A percentile compares a stretch with the other conserved stretches of the same genome.
These are phyloP conservation scores for Danio jaintianensis DNA, from an alignment of 2,797 vertebrate species.

Conservation along the genomic window DNA sequence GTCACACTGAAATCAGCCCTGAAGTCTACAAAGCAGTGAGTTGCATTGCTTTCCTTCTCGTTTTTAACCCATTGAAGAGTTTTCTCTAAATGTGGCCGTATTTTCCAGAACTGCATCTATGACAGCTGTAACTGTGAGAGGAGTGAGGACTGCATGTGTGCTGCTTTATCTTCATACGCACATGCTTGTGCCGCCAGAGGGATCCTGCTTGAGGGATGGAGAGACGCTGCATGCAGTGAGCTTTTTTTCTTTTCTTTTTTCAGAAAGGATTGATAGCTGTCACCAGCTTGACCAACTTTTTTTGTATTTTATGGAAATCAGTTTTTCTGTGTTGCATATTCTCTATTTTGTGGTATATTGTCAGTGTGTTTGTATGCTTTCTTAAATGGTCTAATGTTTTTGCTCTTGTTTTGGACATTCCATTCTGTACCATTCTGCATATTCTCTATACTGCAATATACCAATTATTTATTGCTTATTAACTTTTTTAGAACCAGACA, in stretches of 20 bases:
- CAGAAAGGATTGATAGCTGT: not conserved
- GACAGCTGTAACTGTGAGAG: slow-evolving; percentile 81
- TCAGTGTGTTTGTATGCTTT: too few species aligned
- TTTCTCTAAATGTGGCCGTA: slow-evolving; percentile 20
- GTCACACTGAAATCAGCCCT: slow-evolving; percentile 80
- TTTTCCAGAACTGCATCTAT: slow-evolving; percentile 74
- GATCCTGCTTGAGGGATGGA: slow-evolving; percentile 73
- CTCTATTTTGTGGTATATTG: too few species aligned
- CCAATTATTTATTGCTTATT: too few species aligned
- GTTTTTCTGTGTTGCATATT: too few species aligned
- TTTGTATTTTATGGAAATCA: not conserved
- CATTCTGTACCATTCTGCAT: too few species aligned
- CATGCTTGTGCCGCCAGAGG: slow-evolving; percentile 76
- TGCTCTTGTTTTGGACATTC: too few species aligned
- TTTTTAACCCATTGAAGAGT: not conserved
- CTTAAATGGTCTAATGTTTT: too few species aligned
- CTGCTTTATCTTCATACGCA: slow-evolving; percentile 78
- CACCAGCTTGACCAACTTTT: not conserved
- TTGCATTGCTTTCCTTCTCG: not conserved
- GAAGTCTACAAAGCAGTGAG: slow-evolving; percentile 78
- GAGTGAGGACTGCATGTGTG: slow-evolving; percentile 80
- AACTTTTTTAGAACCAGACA: too few species aligned
- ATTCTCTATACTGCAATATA: too few species aligned
- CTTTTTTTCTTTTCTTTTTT: slow-evolving; percentile 16
- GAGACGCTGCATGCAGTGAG: slow-evolving; percentile 76